A percentile compares a stretch with the other conserved stretches of the same genome.
Conservation (phyloP, 2,113 vertebrate genomes). For the Chlorodrepanis virens region DNA sequence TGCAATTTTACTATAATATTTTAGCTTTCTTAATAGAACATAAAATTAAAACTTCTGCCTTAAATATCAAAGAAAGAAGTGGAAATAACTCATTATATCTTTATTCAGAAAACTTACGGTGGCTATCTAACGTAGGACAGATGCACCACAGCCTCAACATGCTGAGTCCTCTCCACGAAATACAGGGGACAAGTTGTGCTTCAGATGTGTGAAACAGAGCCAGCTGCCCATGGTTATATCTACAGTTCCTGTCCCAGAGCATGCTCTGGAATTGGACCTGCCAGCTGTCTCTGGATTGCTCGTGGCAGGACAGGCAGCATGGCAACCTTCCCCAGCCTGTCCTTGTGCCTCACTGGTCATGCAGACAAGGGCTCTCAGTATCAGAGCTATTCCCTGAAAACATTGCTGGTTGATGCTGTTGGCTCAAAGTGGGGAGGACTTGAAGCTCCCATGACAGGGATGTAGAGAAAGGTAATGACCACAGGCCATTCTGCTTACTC, state of each 20-base stretch:
- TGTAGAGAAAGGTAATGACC: neutral
- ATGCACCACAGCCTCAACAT: neutral
- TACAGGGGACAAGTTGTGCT: neutral
- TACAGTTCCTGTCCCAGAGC: neutral
- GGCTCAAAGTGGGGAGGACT: neutral
- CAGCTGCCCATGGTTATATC: neutral
- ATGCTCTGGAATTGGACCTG: neutral
- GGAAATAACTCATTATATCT: neutral
- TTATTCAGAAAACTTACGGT: neutral
- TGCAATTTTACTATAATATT: neutral
- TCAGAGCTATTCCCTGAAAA: neutral
- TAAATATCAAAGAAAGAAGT: neutral
- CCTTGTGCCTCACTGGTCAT: rapidly evolving
- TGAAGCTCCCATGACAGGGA: neutral
- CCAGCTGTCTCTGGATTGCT: neutral
- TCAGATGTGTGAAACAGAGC: neutral
- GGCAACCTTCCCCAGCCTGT: neutral
- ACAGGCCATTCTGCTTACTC: neutral
- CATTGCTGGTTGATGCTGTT: neutral
- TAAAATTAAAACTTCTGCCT: neutral
- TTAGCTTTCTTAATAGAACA: neutral
- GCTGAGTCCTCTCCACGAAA: neutral
- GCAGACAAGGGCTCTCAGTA: too few species aligned
- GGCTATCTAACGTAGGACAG: neutral
- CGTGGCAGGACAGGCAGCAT: neutral